phyloP scores from a whole-genome alignment of 1,140 invertebrate genomes.

The Cotesia typhae region DNA sequence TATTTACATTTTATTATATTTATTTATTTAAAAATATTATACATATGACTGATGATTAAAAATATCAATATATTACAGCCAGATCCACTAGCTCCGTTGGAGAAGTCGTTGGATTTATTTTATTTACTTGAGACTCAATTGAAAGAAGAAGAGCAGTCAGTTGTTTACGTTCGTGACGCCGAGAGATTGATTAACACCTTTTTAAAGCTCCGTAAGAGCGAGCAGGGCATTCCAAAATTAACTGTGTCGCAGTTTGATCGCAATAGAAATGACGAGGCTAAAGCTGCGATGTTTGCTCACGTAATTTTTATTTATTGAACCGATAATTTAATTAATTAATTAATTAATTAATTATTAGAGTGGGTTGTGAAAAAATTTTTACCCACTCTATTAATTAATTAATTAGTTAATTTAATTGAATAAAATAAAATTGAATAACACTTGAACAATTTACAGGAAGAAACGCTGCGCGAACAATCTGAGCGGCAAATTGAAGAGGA shows the following conservation, averaged over 20 bases:
- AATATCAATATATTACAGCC: constrained; percentile 56
- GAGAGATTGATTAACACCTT: constrained; percentile 65
- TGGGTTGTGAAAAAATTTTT: neutral
- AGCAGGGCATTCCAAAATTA: constrained; percentile 63
- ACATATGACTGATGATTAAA: constrained; percentile 12
- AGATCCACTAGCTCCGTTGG: constrained; percentile 70
- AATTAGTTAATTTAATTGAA: neutral
- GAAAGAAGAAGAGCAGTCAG: constrained; percentile 62
- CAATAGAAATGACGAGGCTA: constrained; percentile 67
- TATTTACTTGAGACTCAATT: constrained; percentile 65
- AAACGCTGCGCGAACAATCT: constrained; percentile 53
- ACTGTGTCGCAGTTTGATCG: constrained; percentile 67
- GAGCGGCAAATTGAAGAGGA: constrained; percentile 54
- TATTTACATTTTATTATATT: constrained; percentile 4
- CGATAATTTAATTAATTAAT: neutral
- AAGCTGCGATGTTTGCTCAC: constrained; percentile 56
- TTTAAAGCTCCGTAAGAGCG: constrained; percentile 58
- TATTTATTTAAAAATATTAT: constrained; percentile 18
- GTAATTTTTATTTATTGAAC: constrained; percentile 40
- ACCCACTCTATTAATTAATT: neutral
- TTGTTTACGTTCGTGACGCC: constrained; percentile 61
- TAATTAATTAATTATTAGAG: neutral
- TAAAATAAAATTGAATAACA: neutral
- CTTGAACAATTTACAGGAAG: constrained; percentile 50
- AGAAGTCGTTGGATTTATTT: constrained; percentile 72